A percentile compares a stretch with the other conserved stretches of the same genome.
These are phyloP conservation scores for Naja naja DNA, from an alignment of 2,113 vertebrate species.

Conservation along the genomic window DNA sequence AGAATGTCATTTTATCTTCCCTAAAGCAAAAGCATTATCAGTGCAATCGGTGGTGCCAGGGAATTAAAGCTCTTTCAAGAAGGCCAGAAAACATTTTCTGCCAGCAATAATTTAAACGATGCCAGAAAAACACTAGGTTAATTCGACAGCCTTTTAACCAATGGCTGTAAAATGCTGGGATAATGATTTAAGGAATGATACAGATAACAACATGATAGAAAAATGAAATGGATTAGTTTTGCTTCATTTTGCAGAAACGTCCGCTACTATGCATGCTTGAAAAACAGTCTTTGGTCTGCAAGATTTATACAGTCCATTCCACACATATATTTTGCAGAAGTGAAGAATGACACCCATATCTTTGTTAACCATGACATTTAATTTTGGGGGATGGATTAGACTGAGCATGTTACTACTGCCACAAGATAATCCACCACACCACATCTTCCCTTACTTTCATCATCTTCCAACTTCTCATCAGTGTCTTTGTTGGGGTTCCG, in stretches of 20 bases:
- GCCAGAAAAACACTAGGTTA: not conserved
- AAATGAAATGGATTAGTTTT: not conserved
- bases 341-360: not conserved
- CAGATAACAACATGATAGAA: no score
- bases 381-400: not conserved
- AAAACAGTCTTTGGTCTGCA: not conserved
- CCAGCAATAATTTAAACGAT: not conserved
- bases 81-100: not conserved
- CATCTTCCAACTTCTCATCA: slow-evolving; percentile 10
- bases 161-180: not conserved
- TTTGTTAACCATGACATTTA: not conserved
- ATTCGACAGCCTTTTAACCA: not conserved
- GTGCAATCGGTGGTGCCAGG: slow-evolving; percentile 9
- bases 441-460: not conserved
- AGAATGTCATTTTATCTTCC: slow-evolving; percentile 16
- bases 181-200: not conserved
- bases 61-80: slow-evolving; percentile 32
- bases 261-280: not conserved
- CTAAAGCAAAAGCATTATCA: not conserved
- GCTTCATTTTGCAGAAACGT: not conserved
- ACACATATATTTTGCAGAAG: not conserved
- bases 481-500: not conserved
- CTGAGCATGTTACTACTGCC: slow-evolving; percentile 1
- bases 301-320: not conserved
- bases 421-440: not conserved